A percentile compares a stretch with the other conserved stretches of the same genome.
phyloP scores from a whole-genome alignment of 2,888 invertebrate species.

The Serrognathus titanus region DNA sequence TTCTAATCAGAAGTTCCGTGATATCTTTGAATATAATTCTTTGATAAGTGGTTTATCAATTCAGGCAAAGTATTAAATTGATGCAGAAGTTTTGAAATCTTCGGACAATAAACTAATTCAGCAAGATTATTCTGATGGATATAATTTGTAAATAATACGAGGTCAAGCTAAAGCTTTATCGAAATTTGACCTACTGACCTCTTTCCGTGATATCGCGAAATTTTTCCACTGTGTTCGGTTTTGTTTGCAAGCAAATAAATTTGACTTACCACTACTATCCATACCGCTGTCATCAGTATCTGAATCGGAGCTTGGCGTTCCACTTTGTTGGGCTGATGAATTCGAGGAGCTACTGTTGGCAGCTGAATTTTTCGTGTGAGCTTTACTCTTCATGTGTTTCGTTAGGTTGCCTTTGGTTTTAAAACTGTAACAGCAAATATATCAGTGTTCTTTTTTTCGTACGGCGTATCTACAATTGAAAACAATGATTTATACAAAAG shows the following conservation, averaged over 20 bases:
- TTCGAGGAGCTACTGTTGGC: conserved; percentile 53
- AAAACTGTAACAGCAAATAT: conserved; percentile 63
- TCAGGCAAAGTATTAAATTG: not conserved
- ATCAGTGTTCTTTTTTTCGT: not conserved
- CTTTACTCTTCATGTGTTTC: conserved; percentile 98
- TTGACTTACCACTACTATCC: conserved; percentile 64
- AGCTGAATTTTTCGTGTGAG: conserved; percentile 87
- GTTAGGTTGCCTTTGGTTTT: conserved; percentile 98
- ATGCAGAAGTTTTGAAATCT: no score
- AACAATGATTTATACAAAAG: conserved; percentile 3
- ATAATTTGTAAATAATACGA: no score
- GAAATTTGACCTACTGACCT: no score
- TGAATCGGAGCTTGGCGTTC: conserved; percentile 44
- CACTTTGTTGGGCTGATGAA: conserved; percentile 48
- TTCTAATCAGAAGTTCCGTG: no score
- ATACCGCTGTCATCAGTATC: conserved; percentile 63
- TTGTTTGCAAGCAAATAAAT: no score
- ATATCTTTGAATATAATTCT: no score
- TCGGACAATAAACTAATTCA: no score
- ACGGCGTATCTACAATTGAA: conserved; percentile 1
- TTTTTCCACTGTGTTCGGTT: no score
- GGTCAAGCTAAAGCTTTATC: no score
- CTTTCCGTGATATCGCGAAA: no score
- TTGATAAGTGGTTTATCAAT: no score
- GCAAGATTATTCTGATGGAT: no score